A percentile compares a stretch with the other conserved stretches of the same genome.
phyloP scores from a whole-genome alignment of 2,797 vertebrate genomes.

The Gymnothorax javanicus region DNA sequence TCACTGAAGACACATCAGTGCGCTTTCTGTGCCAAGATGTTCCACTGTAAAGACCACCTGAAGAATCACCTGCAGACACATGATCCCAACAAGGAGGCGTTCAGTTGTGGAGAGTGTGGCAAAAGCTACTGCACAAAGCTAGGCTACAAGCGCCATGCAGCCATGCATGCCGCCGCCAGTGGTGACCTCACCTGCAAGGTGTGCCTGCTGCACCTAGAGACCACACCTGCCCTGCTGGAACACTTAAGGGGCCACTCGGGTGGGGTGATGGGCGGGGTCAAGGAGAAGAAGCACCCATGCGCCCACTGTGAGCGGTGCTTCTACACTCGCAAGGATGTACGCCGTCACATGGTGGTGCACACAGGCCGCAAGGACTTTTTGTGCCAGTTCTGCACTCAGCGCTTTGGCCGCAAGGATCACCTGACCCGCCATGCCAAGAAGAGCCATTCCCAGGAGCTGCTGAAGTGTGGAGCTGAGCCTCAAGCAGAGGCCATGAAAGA shows the following conservation, averaged over 20 bases:
- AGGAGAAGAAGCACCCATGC: constrained; percentile 93
- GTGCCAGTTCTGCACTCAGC: constrained; percentile 92
- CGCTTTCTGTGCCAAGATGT: constrained; percentile 88
- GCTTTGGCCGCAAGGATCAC: constrained; percentile 93
- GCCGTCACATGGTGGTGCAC: constrained; percentile 92
- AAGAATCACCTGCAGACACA: constrained; percentile 87
- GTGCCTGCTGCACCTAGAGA: constrained; percentile 82
- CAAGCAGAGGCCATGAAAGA: constrained; percentile 83
- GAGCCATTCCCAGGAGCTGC: constrained; percentile 91
- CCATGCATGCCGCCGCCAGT: constrained; percentile 78
- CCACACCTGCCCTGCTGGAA: constrained; percentile 84
- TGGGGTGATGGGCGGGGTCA: constrained; percentile 67
- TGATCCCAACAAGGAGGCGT: constrained; percentile 86
- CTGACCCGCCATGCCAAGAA: constrained; percentile 96
- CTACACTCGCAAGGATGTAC: constrained; percentile 94
- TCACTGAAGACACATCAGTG: constrained; percentile 80
- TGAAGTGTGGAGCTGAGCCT: constrained; percentile 75
- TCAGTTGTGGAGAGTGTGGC: constrained; percentile 91
- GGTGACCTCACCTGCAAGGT: constrained; percentile 84
- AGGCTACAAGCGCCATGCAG: constrained; percentile 89
- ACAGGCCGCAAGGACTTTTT: constrained; percentile 93
- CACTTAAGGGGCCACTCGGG: constrained; percentile 88
- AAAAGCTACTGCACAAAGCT: constrained; percentile 97
- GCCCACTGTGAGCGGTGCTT: constrained; percentile 93
- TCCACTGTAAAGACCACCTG: constrained; percentile 91